Conservation (phyloP, 2,797 vertebrate genomes). For the Neostethus bicornis region DNA sequence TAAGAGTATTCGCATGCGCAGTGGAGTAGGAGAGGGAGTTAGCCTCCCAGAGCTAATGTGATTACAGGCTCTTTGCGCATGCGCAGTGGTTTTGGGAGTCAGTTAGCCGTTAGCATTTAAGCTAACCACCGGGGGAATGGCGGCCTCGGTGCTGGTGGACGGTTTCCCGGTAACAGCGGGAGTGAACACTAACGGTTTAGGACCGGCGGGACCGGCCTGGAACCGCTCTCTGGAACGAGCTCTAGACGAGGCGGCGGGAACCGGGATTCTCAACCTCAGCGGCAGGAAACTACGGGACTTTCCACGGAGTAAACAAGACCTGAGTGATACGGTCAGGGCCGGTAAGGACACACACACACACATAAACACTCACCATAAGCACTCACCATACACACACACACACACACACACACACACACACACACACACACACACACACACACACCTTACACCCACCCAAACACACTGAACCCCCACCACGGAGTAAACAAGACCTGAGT, state of each 20-base stretch:
- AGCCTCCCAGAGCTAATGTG: too few species aligned
- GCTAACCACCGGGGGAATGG: slow-evolving; percentile 84
- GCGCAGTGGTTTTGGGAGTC: slow-evolving; percentile 56
- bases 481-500: slow-evolving; percentile 93
- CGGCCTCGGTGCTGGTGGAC: slow-evolving; percentile 87
- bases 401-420: too few species aligned
- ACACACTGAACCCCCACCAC: too few species aligned
- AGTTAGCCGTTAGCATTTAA: slow-evolving; percentile 70
- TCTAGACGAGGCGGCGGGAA: slow-evolving; percentile 91
- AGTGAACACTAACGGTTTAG: slow-evolving; percentile 54
- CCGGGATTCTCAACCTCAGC: slow-evolving; percentile 90
- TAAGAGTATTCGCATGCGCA: too few species aligned
- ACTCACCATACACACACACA: too few species aligned
- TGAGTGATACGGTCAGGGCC: slow-evolving; percentile 93
- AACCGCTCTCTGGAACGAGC: slow-evolving; percentile 93
- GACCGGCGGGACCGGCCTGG: slow-evolving; percentile 80
- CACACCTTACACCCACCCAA: too few species aligned
- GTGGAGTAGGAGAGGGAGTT: too few species aligned
- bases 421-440: too few species aligned
- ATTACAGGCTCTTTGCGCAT: slow-evolving; percentile 63
- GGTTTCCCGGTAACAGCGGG: too few species aligned
- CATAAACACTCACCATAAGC: too few species aligned
- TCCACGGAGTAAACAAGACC: slow-evolving; percentile 93
- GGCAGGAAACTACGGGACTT: slow-evolving; percentile 99
- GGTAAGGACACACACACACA: slow-evolving; percentile 87